Conservation (phyloP, 2,797 vertebrate species). For the Semotilus atromaculatus region DNA sequence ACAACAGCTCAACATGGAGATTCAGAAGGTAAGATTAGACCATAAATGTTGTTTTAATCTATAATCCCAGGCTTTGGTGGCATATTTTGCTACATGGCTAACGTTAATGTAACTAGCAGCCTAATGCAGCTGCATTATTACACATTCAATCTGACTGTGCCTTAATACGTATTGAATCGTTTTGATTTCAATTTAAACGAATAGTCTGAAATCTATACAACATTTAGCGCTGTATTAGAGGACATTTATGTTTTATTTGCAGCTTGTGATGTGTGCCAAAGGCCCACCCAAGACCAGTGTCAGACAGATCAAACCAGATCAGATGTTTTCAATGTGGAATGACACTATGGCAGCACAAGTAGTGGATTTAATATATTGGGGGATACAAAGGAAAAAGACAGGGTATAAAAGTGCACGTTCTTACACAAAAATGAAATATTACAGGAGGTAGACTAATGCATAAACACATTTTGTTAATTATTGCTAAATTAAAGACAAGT, state of each 20-base stretch:
- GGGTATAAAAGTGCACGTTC: not conserved
- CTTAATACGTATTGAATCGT: not conserved
- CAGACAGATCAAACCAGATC: conserved; percentile 6
- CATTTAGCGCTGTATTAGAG: not conserved
- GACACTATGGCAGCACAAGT: not conserved
- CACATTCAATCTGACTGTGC: not conserved
- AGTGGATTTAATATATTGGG: not conserved
- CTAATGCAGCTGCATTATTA: conserved; percentile 1
- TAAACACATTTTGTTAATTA: not conserved
- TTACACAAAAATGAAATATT: not conserved
- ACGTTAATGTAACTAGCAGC: conserved; percentile 38
- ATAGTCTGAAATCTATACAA: not conserved
- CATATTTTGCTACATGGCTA: conserved; percentile 49
- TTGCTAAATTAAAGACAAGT: not conserved
- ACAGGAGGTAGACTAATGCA: not conserved
- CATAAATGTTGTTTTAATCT: not conserved
- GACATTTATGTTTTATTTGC: not conserved
- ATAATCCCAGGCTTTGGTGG: conserved; percentile 32
- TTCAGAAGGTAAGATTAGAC: conserved; percentile 38
- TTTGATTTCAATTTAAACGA: not conserved
- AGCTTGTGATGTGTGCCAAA: conserved; percentile 15
- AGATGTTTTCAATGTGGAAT: not conserved
- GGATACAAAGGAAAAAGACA: not conserved
- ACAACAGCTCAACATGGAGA: conserved; percentile 38
- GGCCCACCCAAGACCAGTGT: conserved; percentile 35